Percentiles rank a stretch among this genome's conserved stretches.
phyloP scores from a whole-genome alignment of 2,113 vertebrate species.

The Urocynchramus pylzowi region DNA sequence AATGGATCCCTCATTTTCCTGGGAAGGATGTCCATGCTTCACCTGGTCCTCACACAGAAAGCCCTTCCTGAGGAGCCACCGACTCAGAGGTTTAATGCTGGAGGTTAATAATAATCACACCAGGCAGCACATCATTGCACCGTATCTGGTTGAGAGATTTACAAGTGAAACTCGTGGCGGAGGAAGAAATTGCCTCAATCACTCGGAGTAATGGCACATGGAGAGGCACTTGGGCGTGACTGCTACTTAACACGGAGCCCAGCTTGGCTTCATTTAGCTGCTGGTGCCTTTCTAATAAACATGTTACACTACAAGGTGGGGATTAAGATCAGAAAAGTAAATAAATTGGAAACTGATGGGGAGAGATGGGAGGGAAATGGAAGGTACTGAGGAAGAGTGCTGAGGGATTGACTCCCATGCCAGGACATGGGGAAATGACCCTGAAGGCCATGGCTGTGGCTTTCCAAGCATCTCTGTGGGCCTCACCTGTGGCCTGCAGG shows the following conservation, averaged over 20 bases:
- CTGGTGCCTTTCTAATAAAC: constrained; percentile 67
- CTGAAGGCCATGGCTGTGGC: accelerated
- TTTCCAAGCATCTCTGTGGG: neutral
- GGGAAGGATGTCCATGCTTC: neutral
- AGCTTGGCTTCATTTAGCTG: constrained; percentile 51
- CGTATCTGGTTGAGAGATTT: constrained; percentile 74
- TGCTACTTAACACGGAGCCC: constrained; percentile 69
- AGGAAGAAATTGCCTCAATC: constrained; percentile 79
- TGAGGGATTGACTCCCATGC: neutral
- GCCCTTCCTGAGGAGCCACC: neutral
- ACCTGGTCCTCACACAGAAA: neutral
- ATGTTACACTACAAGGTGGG: constrained; percentile 60
- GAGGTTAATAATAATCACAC: constrained; percentile 67
- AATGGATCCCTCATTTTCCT: neutral
- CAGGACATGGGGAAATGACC: neutral
- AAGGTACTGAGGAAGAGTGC: neutral
- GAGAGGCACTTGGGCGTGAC: constrained; percentile 76
- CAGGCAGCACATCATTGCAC: constrained; percentile 67
- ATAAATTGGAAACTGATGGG: constrained; percentile 45
- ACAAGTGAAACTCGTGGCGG: constrained; percentile 68
- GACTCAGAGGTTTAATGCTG: neutral
- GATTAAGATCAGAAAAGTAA: constrained; percentile 49
- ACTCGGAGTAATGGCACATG: constrained; percentile 76
- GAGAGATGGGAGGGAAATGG: constrained; percentile 11
- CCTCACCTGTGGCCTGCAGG: neutral